Conservation (phyloP, 2,797 vertebrate genomes). For the Cichlasoma orientale region DNA sequence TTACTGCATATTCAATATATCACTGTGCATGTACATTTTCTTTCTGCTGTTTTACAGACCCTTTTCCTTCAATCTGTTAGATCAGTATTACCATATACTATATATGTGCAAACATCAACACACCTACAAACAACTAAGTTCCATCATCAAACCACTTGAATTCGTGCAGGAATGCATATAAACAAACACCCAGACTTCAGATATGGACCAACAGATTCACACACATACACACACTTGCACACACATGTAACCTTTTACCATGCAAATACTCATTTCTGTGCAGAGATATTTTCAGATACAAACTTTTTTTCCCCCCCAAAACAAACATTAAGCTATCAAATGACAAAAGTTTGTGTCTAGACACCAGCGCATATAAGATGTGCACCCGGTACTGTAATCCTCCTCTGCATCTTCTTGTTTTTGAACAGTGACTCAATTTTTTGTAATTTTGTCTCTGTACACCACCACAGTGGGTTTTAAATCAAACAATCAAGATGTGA, state of each 20-base stretch:
- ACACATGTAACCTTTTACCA: conserved; percentile 50
- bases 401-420: conserved; percentile 38
- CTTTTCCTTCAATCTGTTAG: conserved; percentile 54
- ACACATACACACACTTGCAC: conserved; percentile 18
- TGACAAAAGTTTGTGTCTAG: conserved; percentile 65
- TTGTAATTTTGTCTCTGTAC: background rate
- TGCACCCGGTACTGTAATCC: conserved; percentile 18
- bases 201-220: conserved; percentile 25
- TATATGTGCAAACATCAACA: conserved; percentile 58
- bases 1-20: conserved; percentile 72
- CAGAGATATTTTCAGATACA: conserved; percentile 59
- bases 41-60: conserved; percentile 43
- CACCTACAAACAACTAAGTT: conserved; percentile 58
- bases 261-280: conserved; percentile 59
- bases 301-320: conserved; percentile 75
- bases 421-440: background rate
- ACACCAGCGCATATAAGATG: conserved; percentile 53
- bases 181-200: conserved; percentile 52
- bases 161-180: conserved; percentile 65
- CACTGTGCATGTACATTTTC: conserved; percentile 62
- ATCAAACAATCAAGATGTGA: background rate
- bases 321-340: conserved; percentile 78
- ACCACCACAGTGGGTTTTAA: background rate
- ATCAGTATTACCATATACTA: conserved; percentile 53
- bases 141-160: conserved; percentile 46